These are phyloP conservation scores for Bathynomus jamesi DNA, from an alignment of 1,140 invertebrate genomes.

Conservation along the genomic window DNA sequence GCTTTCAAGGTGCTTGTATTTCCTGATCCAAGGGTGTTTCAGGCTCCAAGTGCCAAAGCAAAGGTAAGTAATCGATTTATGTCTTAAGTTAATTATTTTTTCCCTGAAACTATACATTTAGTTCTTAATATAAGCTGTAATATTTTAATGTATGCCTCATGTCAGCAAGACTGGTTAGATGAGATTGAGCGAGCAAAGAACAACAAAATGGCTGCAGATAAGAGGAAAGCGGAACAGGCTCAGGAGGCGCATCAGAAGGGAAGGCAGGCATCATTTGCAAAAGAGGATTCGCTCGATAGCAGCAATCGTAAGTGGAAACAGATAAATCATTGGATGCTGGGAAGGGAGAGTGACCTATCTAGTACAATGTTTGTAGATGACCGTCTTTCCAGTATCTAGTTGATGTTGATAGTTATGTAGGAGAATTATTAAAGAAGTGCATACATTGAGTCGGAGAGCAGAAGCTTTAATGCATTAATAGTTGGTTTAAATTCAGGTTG, in stretches of 20 bases:
- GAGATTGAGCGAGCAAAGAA: constrained; percentile 88
- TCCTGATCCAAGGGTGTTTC: constrained; percentile 85
- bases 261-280: constrained; percentile 43
- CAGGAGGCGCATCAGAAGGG: constrained; percentile 39
- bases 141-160: constrained; percentile 10
- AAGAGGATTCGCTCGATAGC: constrained; percentile 48
- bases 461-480: no score
- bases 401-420: no score
- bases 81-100: constrained; percentile 1
- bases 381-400: no score
- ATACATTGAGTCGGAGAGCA: no score
- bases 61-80: constrained; percentile 53
- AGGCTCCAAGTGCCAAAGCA: constrained; percentile 71
- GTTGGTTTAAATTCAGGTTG: no score
- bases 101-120: background rate
- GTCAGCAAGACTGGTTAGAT: constrained; percentile 85
- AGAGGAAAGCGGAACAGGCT: constrained; percentile 21
- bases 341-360: no score
- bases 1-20: constrained; percentile 91
- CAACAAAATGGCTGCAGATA: constrained; percentile 52
- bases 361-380: no score
- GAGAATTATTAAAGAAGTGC: no score
- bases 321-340: no score
- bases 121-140: background rate
- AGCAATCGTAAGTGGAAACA: constrained; percentile 42